These are phyloP conservation scores for Aleiodes sp. DNA, from an alignment of 1,140 invertebrate species.

Conservation along the genomic window DNA sequence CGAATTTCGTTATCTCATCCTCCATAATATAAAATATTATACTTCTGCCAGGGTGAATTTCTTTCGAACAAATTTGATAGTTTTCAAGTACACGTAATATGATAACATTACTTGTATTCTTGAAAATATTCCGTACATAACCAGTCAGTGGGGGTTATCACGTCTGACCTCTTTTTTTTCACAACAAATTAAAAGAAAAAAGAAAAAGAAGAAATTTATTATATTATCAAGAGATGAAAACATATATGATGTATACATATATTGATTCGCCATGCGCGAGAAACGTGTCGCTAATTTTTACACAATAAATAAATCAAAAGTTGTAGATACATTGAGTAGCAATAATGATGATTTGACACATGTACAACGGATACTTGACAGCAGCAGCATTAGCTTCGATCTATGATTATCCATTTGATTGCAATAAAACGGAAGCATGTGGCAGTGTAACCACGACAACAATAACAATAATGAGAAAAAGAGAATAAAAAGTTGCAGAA, in stretches of 20 bases:
- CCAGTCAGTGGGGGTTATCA: background rate
- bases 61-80: too few species aligned
- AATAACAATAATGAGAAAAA: too few species aligned
- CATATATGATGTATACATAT: background rate
- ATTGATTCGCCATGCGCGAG: background rate
- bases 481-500: background rate
- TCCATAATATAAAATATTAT: too few species aligned
- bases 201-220: too few species aligned
- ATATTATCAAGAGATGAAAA: background rate
- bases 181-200: background rate
- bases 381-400: background rate
- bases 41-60: too few species aligned
- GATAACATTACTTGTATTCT: background rate
- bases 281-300: background rate
- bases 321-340: background rate
- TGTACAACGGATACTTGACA: background rate
- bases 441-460: background rate
- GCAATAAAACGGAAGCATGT: slow-evolving; percentile 12
- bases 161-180: background rate
- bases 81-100: background rate
- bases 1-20: too few species aligned
- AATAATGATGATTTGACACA: background rate
- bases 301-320: background rate
- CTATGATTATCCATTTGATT: slow-evolving; percentile 5
- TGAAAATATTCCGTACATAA: slow-evolving; percentile 15